Conservation (phyloP, 1,140 invertebrate genomes). For the Ooceraea biroi region DNA sequence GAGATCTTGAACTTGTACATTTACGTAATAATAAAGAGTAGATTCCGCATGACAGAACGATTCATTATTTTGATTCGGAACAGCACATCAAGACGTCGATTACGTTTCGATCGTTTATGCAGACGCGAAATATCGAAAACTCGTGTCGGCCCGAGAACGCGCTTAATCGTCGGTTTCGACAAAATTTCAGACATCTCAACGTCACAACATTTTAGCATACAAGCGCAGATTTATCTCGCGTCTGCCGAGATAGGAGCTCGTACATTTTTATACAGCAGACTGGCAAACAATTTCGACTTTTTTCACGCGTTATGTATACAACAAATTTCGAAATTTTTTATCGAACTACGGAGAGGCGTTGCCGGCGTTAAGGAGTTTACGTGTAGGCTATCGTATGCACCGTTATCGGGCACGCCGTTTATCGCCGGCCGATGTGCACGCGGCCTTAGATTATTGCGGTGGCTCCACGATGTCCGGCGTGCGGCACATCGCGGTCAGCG, state of each 20-base stretch:
- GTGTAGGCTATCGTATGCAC: not conserved
- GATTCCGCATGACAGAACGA: constrained; percentile 1
- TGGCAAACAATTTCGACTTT: not conserved
- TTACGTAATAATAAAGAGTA: constrained; percentile 15
- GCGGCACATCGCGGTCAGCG: constrained; percentile 19
- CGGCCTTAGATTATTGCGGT: constrained; percentile 30
- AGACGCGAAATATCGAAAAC: not conserved
- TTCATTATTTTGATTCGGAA: not conserved
- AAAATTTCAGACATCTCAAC: not conserved
- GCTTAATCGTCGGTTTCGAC: not conserved
- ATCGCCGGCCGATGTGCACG: constrained; percentile 10
- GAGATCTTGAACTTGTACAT: not conserved
- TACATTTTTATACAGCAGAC: not conserved
- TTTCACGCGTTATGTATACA: not conserved
- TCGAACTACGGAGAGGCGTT: not conserved
- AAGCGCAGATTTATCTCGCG: not conserved
- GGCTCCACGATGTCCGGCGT: constrained; percentile 46
- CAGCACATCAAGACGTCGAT: not conserved
- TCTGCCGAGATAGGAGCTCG: not conserved
- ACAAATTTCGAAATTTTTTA: constrained; percentile 19
- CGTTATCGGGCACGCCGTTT: constrained; percentile 2
- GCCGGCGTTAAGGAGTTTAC: not conserved
- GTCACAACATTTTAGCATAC: not conserved
- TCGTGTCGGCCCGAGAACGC: not conserved
- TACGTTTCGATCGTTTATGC: constrained; percentile 1